A percentile compares a stretch with the other conserved stretches of the same genome.
phyloP scores from a whole-genome alignment of 1,140 invertebrate genomes.

The Rhopalosiphum padi region DNA sequence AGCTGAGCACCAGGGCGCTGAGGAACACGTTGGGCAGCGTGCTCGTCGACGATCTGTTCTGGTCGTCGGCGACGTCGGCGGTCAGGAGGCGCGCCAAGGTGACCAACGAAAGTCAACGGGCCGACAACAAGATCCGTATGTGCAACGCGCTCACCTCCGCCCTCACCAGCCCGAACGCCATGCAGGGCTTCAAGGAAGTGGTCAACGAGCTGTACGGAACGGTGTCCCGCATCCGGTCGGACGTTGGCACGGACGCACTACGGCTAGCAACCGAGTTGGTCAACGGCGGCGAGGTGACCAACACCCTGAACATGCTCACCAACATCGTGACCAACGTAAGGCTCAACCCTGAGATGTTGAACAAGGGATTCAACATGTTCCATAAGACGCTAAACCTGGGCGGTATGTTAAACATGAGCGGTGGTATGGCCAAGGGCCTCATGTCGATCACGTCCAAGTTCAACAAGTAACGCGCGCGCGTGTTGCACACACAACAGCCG shows the following conservation, averaged over 20 bases:
- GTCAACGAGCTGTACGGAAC: not conserved
- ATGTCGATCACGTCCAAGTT: not conserved
- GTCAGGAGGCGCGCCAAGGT: not conserved
- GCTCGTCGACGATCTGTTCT: not conserved
- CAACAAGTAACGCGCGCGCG: not conserved
- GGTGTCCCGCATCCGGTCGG: rapidly evolving
- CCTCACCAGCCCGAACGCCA: not conserved
- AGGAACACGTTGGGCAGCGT: not conserved
- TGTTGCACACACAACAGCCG: not conserved
- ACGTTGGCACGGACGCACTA: not conserved
- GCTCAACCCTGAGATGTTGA: not conserved
- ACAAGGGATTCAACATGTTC: not conserved
- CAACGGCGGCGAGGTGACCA: not conserved
- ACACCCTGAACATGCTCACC: rapidly evolving
- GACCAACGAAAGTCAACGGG: not conserved
- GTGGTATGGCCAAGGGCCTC: not conserved
- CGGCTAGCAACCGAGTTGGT: rapidly evolving
- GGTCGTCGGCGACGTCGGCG: rapidly evolving
- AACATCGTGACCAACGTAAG: not conserved
- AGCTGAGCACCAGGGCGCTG: not conserved
- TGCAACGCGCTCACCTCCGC: not conserved
- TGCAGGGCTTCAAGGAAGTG: not conserved
- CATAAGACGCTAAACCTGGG: not conserved
- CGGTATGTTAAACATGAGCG: not conserved
- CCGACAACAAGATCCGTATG: not conserved